Evolutionary conservation across 2,797 vertebrate genomes (phyloP), one percentile per base, ranked within the genome.

Genomic region (Crenuchus spilurus): DNA sequence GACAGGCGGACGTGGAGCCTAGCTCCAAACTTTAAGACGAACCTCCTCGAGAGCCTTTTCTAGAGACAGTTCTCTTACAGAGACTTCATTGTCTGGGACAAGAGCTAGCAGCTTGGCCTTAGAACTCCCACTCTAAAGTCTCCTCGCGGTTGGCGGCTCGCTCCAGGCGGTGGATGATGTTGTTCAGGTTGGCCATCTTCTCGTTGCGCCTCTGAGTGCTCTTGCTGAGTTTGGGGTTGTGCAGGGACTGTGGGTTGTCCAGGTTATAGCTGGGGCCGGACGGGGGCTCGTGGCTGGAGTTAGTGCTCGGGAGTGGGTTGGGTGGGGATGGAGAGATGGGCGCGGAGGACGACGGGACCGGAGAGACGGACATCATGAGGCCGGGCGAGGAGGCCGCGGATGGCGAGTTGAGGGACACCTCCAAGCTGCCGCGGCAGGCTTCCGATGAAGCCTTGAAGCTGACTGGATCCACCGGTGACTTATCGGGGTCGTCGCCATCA

Each of bases 171-270:
- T 99, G 96, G 86, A 99, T 99, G 91, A 99, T 99, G 92, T 96
- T 99, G 92, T 98, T 99, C 86, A 99, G 94, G 91, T 99, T 99
- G 82, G 97, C 97, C 96, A 99, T 97, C 92, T 99, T 99, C 91
- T 98, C 96, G 0, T 97, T 96, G 84, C 96, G 94, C 90, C 95
- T 94, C 90, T 98, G 96, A 88, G 93, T 87, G 89, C 92, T 97
- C 86, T 94, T 94, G 89, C 93, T 97, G 77, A 92, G 91, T 89
- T 95, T 97, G 83, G 93, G 83, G 65, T 87, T 89, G 72, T 92
- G 91, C 74, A 91, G 88, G 44, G 87, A 86, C 0, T 85, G 85
- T 26, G 89, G 91, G 84, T 54, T 54, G 28, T 94, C 94, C 79
- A 86, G 86, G 80, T 90, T 90, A 77, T 90, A 92, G 84, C 85